Base-by-base conservation (phyloP, 2,113 vertebrate genomes). In the Piprites chloris region DNA sequence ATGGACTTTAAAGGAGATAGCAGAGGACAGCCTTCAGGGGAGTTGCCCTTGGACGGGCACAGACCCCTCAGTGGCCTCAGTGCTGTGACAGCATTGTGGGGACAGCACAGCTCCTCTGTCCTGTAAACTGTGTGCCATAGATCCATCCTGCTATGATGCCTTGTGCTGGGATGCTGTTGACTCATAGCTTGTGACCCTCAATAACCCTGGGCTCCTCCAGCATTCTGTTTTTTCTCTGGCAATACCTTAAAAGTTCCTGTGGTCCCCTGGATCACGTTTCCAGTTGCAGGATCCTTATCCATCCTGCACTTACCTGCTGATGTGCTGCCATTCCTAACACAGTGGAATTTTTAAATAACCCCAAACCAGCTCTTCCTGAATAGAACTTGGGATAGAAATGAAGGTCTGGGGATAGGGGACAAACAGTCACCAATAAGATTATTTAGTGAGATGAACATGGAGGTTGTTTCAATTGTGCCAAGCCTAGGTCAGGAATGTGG, bases 401-500 rank as follows among this genome's bases (percentile, higher is more conserved):
- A 8, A 32, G 42, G 17, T 18, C 30, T 7, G 32, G 30, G 44
- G 27, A 4, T 12, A 15, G 16, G 35, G 22, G 12, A 21, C 63
- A 18, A 11, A 1, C 15, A 2, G 9, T 4, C n/a, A 3, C 5
- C 0, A 0, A 1, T 42, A 0, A 50, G 13, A 4, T n/a, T 11
- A 2, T 13, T 5, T 7, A 12, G 19, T 5, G 23, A 2, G 35
- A 0, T 2, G 17, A 5, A 2, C 0, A 11, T 37, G 33, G 33
- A 49, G 62, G 6, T 9, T 1, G 5, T 3, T 21, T 8, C 37
- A 5, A 1, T 0, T 0, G 8, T 1, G 9, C 20, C 28, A 5
- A 10, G 52, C 3, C 3, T 5, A 2, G 12, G 13, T 30, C 28
- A 5, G 39, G 3, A 12, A 1, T 0, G 11, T 27, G 17, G 58